Evolutionary conservation across 2,888 invertebrate genomes (phyloP), one percentile per base, ranked within the genome.

Genomic region (Parnassius mnemosyne): DNA sequence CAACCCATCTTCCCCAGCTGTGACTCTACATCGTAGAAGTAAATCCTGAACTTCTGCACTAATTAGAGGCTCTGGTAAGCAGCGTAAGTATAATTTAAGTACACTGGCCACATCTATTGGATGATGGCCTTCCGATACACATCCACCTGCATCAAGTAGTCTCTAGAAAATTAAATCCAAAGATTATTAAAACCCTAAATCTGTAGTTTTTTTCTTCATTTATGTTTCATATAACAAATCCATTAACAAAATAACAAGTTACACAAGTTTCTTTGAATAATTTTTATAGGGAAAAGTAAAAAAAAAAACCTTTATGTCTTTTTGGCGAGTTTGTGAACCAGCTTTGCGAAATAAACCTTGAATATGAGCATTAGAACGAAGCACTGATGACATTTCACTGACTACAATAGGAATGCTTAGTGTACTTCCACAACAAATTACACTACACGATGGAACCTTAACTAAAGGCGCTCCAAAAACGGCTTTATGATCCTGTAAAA

Each of bases 261-360:
- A 7, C 5, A 34, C 34, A 34, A 34, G 5, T 34, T 34, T 34
- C 3, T 34, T 34, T 7, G 34, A 34, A 7, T 7, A 34, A 34
- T 7, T 7, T 34, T 34, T 34, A 34, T 7, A 34, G 5, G 34
- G 34, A 5, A 34, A 34, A 34, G 34, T 5, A 5, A 34, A 34
- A 34, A 7, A 60, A 44, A 52, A 13, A 80, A 96, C 95, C 88
- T 95, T 95, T 25, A 97, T 93, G 82, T 97, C 96, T 77, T 95
- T 95, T 83, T 97, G 97, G 66, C 97, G 92, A 47, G 94, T 92
- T 72, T 96, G 94, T 1, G 97, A 96, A 12, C 97, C 98, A 55
- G 97, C 96, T 89, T 97, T 97, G 9, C 98, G 93, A 81, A 98
- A 98, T 55, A 98, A 85, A 0, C 98, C 98, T 80, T 97, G 97